Conservation (phyloP, 2,888 invertebrate genomes). For the Oegoconia quadripuncta region DNA sequence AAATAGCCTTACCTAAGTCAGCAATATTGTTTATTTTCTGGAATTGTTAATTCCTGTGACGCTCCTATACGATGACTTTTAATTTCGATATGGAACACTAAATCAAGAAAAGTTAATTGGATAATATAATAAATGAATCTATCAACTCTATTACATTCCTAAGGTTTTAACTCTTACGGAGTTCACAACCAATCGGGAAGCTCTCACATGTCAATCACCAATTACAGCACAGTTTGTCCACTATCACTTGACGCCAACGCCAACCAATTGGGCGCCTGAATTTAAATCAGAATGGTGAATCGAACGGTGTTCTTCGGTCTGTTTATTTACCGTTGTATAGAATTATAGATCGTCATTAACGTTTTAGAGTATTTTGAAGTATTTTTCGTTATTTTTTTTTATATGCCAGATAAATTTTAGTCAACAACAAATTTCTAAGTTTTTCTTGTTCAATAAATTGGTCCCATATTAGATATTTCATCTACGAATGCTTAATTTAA, state of each 20-base stretch:
- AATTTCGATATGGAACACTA: not conserved
- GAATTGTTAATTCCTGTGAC: too few relatives aligned
- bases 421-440: too few relatives aligned
- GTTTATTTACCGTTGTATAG: slow-evolving; percentile 8
- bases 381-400: too few relatives aligned
- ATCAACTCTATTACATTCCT: slow-evolving; percentile 33
- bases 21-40: too few relatives aligned
- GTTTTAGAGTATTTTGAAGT: too few relatives aligned
- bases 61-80: too few relatives aligned
- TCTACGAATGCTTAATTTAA: too few relatives aligned
- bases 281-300: slow-evolving; percentile 56
- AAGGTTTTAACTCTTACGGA: slow-evolving; percentile 31
- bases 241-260: slow-evolving; percentile 45
- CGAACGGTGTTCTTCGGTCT: slow-evolving; percentile 35
- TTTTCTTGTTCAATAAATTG: too few relatives aligned
- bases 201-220: slow-evolving; percentile 72
- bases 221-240: slow-evolving; percentile 70
- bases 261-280: slow-evolving; percentile 58
- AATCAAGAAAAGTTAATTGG: not conserved
- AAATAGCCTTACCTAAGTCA: too few relatives aligned
- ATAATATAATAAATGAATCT: not conserved
- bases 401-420: too few relatives aligned
- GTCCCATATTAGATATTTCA: too few relatives aligned
- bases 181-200: slow-evolving; percentile 61
- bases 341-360: not conserved